Conservation (phyloP, 2,797 vertebrate genomes). For the Urophycis tenuis region DNA sequence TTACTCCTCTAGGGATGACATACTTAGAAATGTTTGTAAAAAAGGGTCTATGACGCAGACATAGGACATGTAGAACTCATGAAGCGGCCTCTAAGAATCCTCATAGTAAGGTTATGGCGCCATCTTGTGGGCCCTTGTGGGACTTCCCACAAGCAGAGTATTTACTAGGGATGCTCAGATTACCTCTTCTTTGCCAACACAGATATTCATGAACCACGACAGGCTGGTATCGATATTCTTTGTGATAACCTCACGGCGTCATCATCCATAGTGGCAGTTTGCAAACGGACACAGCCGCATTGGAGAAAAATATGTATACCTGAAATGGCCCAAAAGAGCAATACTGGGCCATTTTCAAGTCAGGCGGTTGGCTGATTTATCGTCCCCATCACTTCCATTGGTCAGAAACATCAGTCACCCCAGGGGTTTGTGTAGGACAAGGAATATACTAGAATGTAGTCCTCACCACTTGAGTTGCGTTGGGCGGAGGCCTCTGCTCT, state of each 20-base stretch:
- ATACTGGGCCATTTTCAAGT: background rate
- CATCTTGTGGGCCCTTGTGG: background rate
- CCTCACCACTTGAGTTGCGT: conserved; percentile 85
- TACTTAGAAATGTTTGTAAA: background rate
- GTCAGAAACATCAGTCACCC: background rate
- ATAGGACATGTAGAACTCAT: background rate
- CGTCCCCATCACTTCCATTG: background rate
- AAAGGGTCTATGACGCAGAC: background rate
- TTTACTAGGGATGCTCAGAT: background rate
- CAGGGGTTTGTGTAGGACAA: background rate
- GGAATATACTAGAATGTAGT: background rate
- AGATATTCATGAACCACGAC: background rate
- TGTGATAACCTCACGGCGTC: no score
- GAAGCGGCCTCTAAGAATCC: background rate
- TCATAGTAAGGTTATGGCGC: background rate
- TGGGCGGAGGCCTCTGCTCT: conserved; percentile 90
- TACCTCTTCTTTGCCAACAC: background rate
- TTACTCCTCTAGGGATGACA: background rate
- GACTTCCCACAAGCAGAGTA: background rate
- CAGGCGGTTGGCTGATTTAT: background rate
- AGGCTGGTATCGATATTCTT: no score
- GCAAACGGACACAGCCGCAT: no score
- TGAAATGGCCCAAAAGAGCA: no score
- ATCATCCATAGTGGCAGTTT: no score
- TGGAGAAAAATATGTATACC: no score